Evolutionary conservation across 2,888 invertebrate species (phyloP), one percentile per base, ranked within the genome.

Genomic region (Philhelius pedissequus): DNA sequence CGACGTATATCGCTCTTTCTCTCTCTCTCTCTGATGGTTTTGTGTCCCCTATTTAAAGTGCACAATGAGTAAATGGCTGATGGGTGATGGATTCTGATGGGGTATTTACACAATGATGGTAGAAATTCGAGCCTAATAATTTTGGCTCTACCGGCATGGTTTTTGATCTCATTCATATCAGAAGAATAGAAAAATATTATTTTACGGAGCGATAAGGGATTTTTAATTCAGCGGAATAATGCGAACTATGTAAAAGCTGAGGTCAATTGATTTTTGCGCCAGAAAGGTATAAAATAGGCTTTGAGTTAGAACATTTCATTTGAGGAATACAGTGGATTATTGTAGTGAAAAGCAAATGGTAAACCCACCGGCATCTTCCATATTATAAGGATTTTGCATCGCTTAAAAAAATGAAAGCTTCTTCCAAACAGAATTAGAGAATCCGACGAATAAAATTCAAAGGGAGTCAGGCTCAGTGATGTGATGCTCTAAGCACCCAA

Each of bases 101-200:
- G 25, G 18, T 18, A 27, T 27, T 2, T 40, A 22, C 15, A 20
- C 11, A 62, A 43, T 30, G 30, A 15, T 62, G 18, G 40, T 15
- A 58, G 60, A 22, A 62, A 62, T 27, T 62, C 8, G 27, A 13
- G 43, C 43, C 27, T 43, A 62, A 62, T 43, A 43, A 62, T 62
- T 62, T 43, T 30, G 13, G 35, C 15, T 43, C 27, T 43, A 43
- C 43, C 30, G 43, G 43, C 38, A 58, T 58, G 38, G 22, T 38
- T 25, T 58, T 58, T 38, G 58, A 38, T 22, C 38, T 38, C 20
- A 22, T 58, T 35, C 22, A 22, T 56, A 7, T 2, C n/a, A 8
- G 52, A 22, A 9, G 0, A n/a, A 13, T 58, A n/a, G 38, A 4
- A 58, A 54, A 58, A 38, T 58, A 38, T 20, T 25, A 58, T 38